phyloP scores from a whole-genome alignment of 2,888 invertebrate species.

The Erannis defoliaria region DNA sequence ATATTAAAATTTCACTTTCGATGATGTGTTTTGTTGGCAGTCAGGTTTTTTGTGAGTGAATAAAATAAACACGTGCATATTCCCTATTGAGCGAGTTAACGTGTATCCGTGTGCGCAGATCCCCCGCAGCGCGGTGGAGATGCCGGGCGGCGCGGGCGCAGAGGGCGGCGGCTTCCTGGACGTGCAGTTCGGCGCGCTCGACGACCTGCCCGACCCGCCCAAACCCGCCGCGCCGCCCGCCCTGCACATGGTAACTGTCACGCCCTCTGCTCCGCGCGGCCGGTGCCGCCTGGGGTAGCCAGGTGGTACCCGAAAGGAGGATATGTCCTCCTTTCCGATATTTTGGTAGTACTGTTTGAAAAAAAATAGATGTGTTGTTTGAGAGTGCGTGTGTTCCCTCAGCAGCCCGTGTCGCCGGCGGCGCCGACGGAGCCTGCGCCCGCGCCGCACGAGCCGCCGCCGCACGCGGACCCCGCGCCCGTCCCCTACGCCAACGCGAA shows the following conservation, averaged over 20 bases:
- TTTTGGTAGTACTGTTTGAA: too few species aligned
- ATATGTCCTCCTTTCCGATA: too few species aligned
- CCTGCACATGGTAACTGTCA: conserved; percentile 11
- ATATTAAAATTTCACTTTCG: too few species aligned
- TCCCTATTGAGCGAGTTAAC: too few species aligned
- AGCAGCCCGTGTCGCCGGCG: conserved; percentile 7
- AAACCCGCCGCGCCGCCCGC: conserved; percentile 5
- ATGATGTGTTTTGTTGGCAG: too few species aligned
- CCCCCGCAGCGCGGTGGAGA: conserved; percentile 97
- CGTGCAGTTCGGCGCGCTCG: conserved; percentile 96
- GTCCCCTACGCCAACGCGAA: conserved; percentile 14
- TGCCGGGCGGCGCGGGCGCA: conserved; percentile 96
- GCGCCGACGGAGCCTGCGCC: conserved; percentile 13
- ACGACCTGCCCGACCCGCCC: conserved; percentile 55
- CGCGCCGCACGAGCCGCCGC: conserved; percentile 24
- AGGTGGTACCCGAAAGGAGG: too few species aligned
- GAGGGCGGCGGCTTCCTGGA: conserved; percentile 92
- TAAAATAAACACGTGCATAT: too few species aligned
- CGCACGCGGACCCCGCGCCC: conserved; percentile 22
- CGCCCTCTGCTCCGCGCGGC: too few species aligned
- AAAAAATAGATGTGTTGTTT: too few species aligned
- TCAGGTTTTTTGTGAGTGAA: too few species aligned
- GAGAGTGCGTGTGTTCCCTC: not conserved
- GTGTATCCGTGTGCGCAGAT: conserved; percentile 91
- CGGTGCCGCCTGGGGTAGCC: too few species aligned